Conservation (phyloP, 2,797 vertebrate genomes). For the Bradypodion pumilum region DNA sequence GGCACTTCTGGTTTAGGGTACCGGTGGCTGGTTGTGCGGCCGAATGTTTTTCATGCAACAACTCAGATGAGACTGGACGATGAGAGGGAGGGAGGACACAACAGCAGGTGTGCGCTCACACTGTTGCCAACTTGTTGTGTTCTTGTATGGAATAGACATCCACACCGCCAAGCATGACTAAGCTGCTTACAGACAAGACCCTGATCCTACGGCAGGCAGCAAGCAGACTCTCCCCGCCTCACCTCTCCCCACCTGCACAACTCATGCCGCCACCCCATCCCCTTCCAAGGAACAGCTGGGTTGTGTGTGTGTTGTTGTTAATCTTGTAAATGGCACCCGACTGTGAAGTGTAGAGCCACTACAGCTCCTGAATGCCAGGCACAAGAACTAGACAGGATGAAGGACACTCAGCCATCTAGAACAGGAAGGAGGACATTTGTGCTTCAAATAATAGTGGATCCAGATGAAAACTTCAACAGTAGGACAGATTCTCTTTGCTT, state of each 20-base stretch:
- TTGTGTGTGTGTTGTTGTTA: slow-evolving; percentile 57
- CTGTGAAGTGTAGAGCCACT: slow-evolving; percentile 58
- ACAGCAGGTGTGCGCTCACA: neutral
- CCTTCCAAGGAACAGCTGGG: slow-evolving; percentile 36
- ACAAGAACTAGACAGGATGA: slow-evolving; percentile 46
- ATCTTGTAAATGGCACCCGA: slow-evolving; percentile 64
- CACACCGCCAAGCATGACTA: fast-evolving
- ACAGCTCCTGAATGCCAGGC: slow-evolving; percentile 47
- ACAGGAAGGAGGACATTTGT: slow-evolving; percentile 53
- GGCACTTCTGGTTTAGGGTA: too few species aligned
- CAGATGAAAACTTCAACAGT: too few species aligned
- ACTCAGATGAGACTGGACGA: neutral
- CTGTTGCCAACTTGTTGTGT: neutral
- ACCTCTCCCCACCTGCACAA: neutral
- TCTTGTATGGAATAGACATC: neutral
- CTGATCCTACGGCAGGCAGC: slow-evolving; percentile 35
- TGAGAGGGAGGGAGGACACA: too few species aligned
- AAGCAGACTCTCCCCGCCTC: neutral
- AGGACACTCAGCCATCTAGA: slow-evolving; percentile 55
- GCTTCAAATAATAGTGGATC: slow-evolving; percentile 18
- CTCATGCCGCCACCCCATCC: neutral
- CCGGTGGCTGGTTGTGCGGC: neutral
- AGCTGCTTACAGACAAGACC: slow-evolving; percentile 15
- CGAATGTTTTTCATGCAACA: neutral
- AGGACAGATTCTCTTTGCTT: too few species aligned